Percentiles rank a stretch among this genome's conserved stretches.
phyloP scores from a whole-genome alignment of 2,113 vertebrate species.

The Elaphurus davidianus region DNA sequence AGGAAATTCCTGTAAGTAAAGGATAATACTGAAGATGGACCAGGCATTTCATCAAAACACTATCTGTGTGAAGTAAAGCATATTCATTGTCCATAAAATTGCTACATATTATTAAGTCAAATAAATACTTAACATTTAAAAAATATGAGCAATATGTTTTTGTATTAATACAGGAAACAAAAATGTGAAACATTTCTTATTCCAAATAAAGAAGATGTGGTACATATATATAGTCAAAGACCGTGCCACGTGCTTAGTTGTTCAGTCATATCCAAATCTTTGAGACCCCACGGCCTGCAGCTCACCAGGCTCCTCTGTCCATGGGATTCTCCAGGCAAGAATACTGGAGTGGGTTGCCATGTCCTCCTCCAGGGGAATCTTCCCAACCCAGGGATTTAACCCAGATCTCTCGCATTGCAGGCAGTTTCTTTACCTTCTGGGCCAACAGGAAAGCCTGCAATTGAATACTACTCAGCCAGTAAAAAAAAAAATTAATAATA shows the following conservation, averaged over 20 bases:
- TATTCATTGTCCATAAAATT: neutral
- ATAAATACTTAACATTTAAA: neutral
- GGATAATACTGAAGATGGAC: neutral
- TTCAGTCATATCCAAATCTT: neutral
- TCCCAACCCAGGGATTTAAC: neutral
- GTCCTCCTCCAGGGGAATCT: neutral
- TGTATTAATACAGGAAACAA: neutral
- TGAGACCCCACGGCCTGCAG: neutral
- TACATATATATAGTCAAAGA: neutral
- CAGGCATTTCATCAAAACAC: neutral
- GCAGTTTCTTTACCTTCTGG: neutral
- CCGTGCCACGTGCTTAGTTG: accelerated
- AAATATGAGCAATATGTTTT: neutral
- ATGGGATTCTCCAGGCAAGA: neutral
- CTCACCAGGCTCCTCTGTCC: neutral
- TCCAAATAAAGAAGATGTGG: neutral
- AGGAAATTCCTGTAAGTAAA: neutral
- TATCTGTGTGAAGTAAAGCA: neutral
- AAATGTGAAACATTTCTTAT: neutral
- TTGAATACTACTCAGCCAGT: neutral
- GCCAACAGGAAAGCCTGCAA: neutral
- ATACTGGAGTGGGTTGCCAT: neutral
- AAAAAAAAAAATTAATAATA: neutral
- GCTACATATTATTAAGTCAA: neutral
- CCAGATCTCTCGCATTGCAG: accelerated